Evolutionary conservation across 2,888 invertebrate genomes (phyloP), one percentile per base, ranked within the genome.

Genomic region (Steromphala cineraria): DNA sequence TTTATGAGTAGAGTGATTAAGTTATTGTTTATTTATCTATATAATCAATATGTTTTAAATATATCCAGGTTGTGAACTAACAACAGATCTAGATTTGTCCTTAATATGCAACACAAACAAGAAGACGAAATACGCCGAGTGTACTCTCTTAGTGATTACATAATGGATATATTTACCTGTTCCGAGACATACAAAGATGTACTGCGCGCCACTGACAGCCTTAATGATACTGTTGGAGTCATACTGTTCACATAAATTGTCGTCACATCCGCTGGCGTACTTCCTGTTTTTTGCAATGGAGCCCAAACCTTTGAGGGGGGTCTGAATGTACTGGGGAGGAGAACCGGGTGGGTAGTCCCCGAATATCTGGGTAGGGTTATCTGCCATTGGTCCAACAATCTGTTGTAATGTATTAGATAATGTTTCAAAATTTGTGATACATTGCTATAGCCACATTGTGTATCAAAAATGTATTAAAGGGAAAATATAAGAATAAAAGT

Each of bases 321-420:
- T 62, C 28, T 62, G 3, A 4, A 62, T 5, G 28, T 28, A 62
- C 3, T 24, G 5, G 0, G 79, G 62, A 24, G 83, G 83, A 7
- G 83, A 67, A 0, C 62, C 28, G 3, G 90, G 79, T 8, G 79
- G 46, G 71, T 90, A 90, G 75, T 86, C 85, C 0, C 90, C 90
- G 80, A 84, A 88, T 5, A 90, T 71, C 46, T 84, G 82, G 0
- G 10, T 40, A 2, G 86, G 55, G 76, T 89, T 86, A 67, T 89
- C 81, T 15, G 89, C 86, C 84, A 90, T 86, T 2, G 90, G 90
- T 1, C 90, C 90, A 40, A 90, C 82, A 7, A 90, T 77, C 89
- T 89, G 80, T 31, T n/a, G 17, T 75, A 8, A 21, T 40, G 52
- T 2, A 36, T n/a, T n/a, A n/a, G n/a, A n/a, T n/a, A n/a, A n/a